Base-by-base conservation (phyloP, 2,113 vertebrate genomes). In the Dissostichus mawsoni region DNA sequence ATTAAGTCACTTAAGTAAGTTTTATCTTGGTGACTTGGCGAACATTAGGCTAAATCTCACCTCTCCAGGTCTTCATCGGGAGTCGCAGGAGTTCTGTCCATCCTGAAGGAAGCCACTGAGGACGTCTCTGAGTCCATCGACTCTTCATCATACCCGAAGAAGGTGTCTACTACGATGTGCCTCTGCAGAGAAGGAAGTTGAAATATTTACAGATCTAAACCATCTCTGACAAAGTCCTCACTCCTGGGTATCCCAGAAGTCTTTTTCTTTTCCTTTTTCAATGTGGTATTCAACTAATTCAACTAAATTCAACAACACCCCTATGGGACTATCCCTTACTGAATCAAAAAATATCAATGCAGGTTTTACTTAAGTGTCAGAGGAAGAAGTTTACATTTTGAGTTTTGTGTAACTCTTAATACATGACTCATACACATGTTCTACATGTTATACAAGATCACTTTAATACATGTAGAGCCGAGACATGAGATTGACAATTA, bases 71-170 rank as follows among this genome's bases (percentile, higher is more conserved):
- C 97, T 91, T 99, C 98, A 33, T 99, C 98, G 0, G 98, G 98
- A 23, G 98, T 99, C 48, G 98, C 98, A 79, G 98, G 98, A 81
- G 98, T 99, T 84, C 97, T 91, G 87, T 99, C 98, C 92, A 96
- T 97, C 78, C 97, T 95, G 74, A 97, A 97, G 0, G 98, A 99
- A 55, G 97, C 97, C 92, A 99, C 96, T 1, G 98, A 99, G 11
- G 98, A 99, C 1, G 97, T 96, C 92, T 99, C 98, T 0, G 98
- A 99, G 87, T 99, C 98, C 98, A 99, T 97, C 0, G 98, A 99
- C 90, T 99, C 98, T 89, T 99, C 98, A 83, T 99, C 98, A 0
- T 98, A 99, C 1, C 98, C 98, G 83, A 97, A 98, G 85, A 97
- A 96, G 1, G 98, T 96, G 85, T 99, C 98, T 9, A 99, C 98